Conservation (phyloP, 2,888 invertebrate genomes). For the Drosophila aldrichi region DNA sequence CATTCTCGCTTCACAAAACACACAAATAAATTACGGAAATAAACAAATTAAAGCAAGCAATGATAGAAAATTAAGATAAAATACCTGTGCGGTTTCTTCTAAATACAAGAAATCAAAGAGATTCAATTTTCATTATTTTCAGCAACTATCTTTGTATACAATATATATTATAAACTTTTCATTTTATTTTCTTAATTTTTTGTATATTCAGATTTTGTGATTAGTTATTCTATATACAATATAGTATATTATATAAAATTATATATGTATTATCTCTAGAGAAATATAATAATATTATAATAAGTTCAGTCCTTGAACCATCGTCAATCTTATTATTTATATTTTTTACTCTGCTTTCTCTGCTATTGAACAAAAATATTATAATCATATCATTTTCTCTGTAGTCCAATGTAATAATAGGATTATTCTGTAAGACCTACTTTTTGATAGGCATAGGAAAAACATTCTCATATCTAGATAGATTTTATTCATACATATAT, state of each 20-base stretch:
- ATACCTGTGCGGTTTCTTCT: constrained; percentile 60
- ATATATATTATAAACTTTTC: not conserved
- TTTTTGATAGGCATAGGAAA: constrained; percentile 14
- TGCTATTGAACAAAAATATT: too few species aligned
- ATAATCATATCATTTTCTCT: too few species aligned
- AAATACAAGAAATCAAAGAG: constrained; percentile 32
- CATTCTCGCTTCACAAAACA: constrained; percentile 57
- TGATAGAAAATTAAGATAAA: constrained; percentile 30
- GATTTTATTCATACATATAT: not conserved
- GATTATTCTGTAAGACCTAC: not conserved
- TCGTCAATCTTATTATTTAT: too few species aligned
- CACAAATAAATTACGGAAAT: constrained; percentile 73
- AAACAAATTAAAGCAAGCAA: constrained; percentile 55
- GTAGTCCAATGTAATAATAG: not conserved
- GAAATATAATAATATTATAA: too few species aligned
- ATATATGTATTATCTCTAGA: too few species aligned
- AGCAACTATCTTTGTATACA: not conserved
- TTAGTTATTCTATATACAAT: too few species aligned
- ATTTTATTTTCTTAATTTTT: too few species aligned
- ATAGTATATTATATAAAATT: too few species aligned
- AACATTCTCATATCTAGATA: not conserved
- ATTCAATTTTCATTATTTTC: not conserved
- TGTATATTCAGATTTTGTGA: too few species aligned
- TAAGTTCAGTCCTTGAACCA: too few species aligned
- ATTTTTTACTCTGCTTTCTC: too few species aligned